Base-by-base conservation (phyloP, 2,797 vertebrate genomes). In the Bufotes viridis region DNA sequence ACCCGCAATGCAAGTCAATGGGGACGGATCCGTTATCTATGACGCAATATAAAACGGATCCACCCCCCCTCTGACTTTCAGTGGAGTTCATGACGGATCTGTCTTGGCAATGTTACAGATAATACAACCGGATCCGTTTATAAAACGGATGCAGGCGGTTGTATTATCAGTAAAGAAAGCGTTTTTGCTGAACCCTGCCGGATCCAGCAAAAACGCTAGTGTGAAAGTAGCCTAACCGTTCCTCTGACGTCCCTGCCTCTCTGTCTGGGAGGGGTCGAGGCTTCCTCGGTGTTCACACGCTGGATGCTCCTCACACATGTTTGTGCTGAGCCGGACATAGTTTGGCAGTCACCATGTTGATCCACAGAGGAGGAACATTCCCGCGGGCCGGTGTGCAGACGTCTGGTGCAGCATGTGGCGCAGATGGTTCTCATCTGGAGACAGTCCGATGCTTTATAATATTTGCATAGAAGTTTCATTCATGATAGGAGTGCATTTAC, bases 251-350 rank as follows among this genome's bases (percentile, higher is more conserved):
- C 34, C 69, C 34, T 22, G 20, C 22, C 74, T 15, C 0, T 78
- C 4, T 24, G n/a, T 49, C 3, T 67, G 63, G 63, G 81, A 26
- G 81, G 17, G 81, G 63, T 49, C 22, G 63, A 82, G 24, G 63
- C 29, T n/a, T 82, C 49, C 20, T 55, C 14, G 63, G n/a, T 55
- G 18, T 22, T 24, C 81, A 24, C 74, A 78, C 74, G 18, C 63
- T 12, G 51, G 49, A 65, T 26, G 49, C n/a, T 29, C 55, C 49
- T 82, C 29, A 26, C 81, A 82, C 63, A 82, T 82, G 81, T 70
- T 69, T 82, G 20, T 51, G 6, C 60, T 81, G 61, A 63, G 61
- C 42, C 22, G n/a, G 61, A 53, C 63, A 9, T 17, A 17, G 17
- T 22, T 29, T 70, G 65, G 79, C 79, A 63, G 58, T n/a, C 58